These are phyloP conservation scores for Stomatorhinus walkeri DNA, from an alignment of 2,797 vertebrate genomes.

Conservation along the genomic window DNA sequence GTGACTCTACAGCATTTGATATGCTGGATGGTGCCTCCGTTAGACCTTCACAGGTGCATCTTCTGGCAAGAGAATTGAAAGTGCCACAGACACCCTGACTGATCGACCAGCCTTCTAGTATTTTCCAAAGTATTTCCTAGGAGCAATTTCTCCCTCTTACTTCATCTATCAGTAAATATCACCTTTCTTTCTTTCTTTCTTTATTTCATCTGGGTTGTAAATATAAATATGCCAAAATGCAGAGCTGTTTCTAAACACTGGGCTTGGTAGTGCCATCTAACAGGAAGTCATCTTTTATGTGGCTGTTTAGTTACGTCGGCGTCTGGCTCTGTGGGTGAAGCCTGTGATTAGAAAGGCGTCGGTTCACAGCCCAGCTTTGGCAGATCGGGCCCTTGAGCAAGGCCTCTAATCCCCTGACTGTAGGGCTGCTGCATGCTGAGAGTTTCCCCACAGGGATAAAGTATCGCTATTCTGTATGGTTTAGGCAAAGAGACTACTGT, in stretches of 20 bases:
- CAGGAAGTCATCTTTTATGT: neutral
- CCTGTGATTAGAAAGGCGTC: neutral
- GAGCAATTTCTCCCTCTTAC: neutral
- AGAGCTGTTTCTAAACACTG: neutral
- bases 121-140: neutral
- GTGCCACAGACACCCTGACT: neutral
- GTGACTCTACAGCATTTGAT: slow-evolving; percentile 42
- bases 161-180: neutral
- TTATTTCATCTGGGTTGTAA: neutral
- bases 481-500: neutral
- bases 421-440: neutral
- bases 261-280: neutral
- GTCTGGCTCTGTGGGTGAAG: neutral
- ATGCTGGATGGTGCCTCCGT: slow-evolving; percentile 39
- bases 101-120: neutral
- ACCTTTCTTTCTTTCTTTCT: neutral
- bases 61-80: slow-evolving; percentile 34
- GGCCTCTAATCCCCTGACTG: neutral
- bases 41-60: slow-evolving; percentile 50
- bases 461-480: neutral
- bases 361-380: neutral
- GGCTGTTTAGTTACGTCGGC: neutral
- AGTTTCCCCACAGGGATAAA: neutral
- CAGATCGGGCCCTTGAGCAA: neutral
- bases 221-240: neutral